These are phyloP conservation scores for Tridacna crocea DNA, from an alignment of 2,888 invertebrate species.

Conservation along the genomic window DNA sequence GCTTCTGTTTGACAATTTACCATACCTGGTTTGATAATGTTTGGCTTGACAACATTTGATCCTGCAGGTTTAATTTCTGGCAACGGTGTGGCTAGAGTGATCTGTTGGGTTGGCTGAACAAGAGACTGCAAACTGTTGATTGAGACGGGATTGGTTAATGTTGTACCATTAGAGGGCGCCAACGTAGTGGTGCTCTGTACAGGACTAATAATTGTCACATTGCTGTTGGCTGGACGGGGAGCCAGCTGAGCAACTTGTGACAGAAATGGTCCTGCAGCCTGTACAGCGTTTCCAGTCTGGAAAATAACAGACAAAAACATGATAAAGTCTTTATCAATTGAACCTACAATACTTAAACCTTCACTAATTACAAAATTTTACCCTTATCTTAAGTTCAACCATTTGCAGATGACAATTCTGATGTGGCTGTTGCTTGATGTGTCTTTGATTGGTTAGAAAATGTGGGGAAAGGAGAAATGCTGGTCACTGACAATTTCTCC, in stretches of 20 bases:
- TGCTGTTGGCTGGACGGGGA: slow-evolving; percentile 63
- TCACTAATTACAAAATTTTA: background rate
- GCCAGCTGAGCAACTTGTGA: slow-evolving; percentile 67
- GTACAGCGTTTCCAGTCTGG: slow-evolving; percentile 63
- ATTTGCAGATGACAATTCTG: background rate
- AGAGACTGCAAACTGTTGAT: slow-evolving; percentile 63
- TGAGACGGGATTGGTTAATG: slow-evolving; percentile 64
- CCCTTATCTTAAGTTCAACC: background rate
- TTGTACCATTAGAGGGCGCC: slow-evolving; percentile 64
- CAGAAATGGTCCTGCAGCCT: slow-evolving; percentile 69
- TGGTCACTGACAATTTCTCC: no score
- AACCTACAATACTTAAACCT: background rate
- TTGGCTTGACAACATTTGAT: slow-evolving; percentile 68
- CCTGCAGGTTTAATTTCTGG: slow-evolving; percentile 60
- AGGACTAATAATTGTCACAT: slow-evolving; percentile 69
- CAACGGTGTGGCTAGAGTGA: slow-evolving; percentile 64
- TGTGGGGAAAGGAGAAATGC: no score
- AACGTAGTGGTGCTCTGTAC: slow-evolving; percentile 64
- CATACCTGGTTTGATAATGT: slow-evolving; percentile 79
- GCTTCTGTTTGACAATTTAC: slow-evolving; percentile 23
- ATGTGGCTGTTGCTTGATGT: background rate
- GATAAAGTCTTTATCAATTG: background rate
- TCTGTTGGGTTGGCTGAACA: slow-evolving; percentile 62
- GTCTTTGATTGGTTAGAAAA: no score
- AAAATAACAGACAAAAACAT: background rate